Evolutionary conservation across 2,113 vertebrate species (phyloP), one percentile per base, ranked within the genome.

Genomic region (Corythornis madagascariensis): DNA sequence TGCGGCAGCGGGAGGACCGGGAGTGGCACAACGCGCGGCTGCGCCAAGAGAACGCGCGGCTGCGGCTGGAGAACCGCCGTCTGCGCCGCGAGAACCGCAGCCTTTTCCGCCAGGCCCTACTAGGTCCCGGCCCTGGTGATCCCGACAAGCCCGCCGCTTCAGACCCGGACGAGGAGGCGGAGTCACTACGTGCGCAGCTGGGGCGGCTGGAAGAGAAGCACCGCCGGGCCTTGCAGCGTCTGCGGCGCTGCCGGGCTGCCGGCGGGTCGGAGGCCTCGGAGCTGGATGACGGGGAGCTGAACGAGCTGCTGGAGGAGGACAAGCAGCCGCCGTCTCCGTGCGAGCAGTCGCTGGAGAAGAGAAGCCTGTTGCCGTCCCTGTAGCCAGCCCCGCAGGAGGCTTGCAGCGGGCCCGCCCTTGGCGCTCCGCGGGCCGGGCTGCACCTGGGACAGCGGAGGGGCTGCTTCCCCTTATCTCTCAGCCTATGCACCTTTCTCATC

Each of bases 1-100:
- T 98, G 82, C 97, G 92, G 76, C 98, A 98, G 93, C 98, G 98
- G 92, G 97, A 98, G 25, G 98, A 98, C 83, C 97, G 98, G 86
- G 98, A 99, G 96, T 93, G 88, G 47, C 96, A 98, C 47, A 99
- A 98, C 77, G 96, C 57, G 12, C 94, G 96, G 69, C 96, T 99
- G 56, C 97, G 96, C 28, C 70, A 95, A 16, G 98, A 98, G 95
- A 98, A 98, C 87, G 65, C 97, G 61, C 95, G 91, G 40, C 98
- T 99, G 57, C 96, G 92, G 84, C 88, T 96, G 3, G 98, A 99
- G 95, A 99, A 98, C 73, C 94, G 97, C 79, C 92, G 95, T 24
- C 97, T 99, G 43, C 97, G 88, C 93, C 94, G 97, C 13, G 98
- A 99, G 95, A 99, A 98, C 67, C 97, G 97, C 56, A 83, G 76